These are phyloP conservation scores for Noctua janthina DNA, from an alignment of 2,888 invertebrate genomes.

Conservation along the genomic window DNA sequence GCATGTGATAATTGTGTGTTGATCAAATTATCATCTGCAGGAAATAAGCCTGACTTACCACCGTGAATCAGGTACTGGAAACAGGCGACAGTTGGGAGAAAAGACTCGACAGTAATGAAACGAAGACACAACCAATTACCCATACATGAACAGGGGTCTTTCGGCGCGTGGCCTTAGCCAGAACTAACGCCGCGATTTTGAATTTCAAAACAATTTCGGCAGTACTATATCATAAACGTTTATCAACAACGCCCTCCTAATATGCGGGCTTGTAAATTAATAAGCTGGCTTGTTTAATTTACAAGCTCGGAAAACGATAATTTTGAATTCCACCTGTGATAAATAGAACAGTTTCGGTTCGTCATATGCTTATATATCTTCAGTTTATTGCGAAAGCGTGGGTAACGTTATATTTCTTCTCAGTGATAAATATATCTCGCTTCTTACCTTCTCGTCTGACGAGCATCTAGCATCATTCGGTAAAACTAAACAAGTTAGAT, in stretches of 20 bases:
- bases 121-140: neutral
- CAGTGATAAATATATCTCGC: conserved; percentile 11
- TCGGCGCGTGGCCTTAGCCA: neutral
- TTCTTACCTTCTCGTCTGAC: neutral
- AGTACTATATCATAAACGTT: neutral
- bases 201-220: neutral
- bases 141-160: neutral
- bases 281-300: neutral
- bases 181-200: neutral
- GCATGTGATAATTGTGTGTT: neutral
- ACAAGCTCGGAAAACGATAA: neutral
- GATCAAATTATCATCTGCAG: conserved; percentile 9
- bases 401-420: neutral
- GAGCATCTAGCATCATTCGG: neutral
- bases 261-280: neutral
- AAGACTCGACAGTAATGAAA: neutral
- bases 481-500: neutral
- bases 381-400: conserved; percentile 15
- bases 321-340: conserved; percentile 5
- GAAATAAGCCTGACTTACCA: conserved; percentile 7
- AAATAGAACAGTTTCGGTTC: neutral
- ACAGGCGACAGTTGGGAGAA: neutral
- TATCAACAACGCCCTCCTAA: neutral
- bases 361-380: conserved; percentile 10
- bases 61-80: conserved; percentile 2